phyloP scores from a whole-genome alignment of 2,797 vertebrate species.

The Pseudotriccus pelzelni region DNA sequence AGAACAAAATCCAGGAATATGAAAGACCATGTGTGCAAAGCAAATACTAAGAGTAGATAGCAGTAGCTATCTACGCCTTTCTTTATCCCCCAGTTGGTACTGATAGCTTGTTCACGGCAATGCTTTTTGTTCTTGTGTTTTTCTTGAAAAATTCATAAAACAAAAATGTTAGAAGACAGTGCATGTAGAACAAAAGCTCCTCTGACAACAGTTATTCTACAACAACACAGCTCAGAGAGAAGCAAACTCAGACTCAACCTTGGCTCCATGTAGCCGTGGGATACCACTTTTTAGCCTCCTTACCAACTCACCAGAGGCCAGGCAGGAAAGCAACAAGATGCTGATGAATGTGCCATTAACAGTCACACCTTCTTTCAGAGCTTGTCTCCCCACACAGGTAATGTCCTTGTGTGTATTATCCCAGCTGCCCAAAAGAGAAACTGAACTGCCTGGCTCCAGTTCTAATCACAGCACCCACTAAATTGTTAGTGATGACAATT shows the following conservation, averaged over 20 bases:
- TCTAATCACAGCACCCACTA: neutral
- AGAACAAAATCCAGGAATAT: neutral
- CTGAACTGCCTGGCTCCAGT: neutral
- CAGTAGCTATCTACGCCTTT: neutral
- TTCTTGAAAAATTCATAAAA: slow-evolving; percentile 51
- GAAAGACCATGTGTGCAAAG: neutral
- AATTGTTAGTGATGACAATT: neutral
- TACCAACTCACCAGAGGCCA: neutral
- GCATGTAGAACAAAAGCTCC: neutral
- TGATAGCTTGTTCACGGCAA: neutral
- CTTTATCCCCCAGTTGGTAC: neutral
- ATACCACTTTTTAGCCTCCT: neutral
- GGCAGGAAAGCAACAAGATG: neutral
- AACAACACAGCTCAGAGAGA: neutral
- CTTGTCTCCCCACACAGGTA: neutral
- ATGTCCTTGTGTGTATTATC: neutral
- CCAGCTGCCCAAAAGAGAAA: neutral
- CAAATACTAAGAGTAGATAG: neutral
- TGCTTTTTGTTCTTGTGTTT: slow-evolving; percentile 1
- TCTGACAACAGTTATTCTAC: neutral
- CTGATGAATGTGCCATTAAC: neutral
- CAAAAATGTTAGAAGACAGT: neutral
- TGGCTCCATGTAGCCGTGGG: neutral
- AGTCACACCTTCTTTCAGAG: neutral
- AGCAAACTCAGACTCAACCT: neutral